Percentiles rank a stretch among this genome's conserved stretches.
Evolutionary conservation across 2,888 invertebrate species (phyloP).

Genomic region (Ariolimax columbianus): DNA sequence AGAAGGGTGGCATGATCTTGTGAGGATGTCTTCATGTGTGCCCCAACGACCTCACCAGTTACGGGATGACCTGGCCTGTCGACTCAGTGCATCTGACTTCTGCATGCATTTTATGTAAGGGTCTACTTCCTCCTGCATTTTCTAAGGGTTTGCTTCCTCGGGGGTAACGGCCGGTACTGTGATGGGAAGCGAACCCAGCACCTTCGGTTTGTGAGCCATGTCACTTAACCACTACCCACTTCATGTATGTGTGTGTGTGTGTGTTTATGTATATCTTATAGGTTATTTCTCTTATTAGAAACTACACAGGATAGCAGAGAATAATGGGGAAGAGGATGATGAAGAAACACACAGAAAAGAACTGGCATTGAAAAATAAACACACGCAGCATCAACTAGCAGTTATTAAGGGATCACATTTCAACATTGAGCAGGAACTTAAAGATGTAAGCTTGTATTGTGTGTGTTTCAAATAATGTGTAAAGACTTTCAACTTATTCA

Average conservation of each 20-base stretch:
- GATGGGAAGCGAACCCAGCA: no score
- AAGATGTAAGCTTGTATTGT: slow-evolving; percentile 56
- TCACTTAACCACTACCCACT: no score
- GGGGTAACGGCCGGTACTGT: no score
- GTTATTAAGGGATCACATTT: slow-evolving; percentile 71
- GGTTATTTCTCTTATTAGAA: slow-evolving; percentile 57
- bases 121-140: no score
- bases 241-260: background rate
- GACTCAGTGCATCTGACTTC: no score
- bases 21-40: no score
- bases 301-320: slow-evolving; percentile 63
- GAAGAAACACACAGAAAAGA: slow-evolving; percentile 66
- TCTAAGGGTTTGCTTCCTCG: no score
- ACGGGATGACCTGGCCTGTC: no score
- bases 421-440: slow-evolving; percentile 73
- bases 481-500: background rate
- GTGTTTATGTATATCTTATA: background rate
- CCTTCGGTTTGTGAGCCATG: no score
- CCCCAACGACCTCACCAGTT: no score
- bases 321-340: slow-evolving; percentile 73
- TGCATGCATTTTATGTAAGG: no score
- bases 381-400: slow-evolving; percentile 74
- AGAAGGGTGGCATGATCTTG: no score
- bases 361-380: slow-evolving; percentile 70
- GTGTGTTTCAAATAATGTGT: background rate